Percentiles rank a stretch among this genome's conserved stretches.
Evolutionary conservation across 2,888 invertebrate genomes (phyloP).

Genomic region (Cantharis nigra): DNA sequence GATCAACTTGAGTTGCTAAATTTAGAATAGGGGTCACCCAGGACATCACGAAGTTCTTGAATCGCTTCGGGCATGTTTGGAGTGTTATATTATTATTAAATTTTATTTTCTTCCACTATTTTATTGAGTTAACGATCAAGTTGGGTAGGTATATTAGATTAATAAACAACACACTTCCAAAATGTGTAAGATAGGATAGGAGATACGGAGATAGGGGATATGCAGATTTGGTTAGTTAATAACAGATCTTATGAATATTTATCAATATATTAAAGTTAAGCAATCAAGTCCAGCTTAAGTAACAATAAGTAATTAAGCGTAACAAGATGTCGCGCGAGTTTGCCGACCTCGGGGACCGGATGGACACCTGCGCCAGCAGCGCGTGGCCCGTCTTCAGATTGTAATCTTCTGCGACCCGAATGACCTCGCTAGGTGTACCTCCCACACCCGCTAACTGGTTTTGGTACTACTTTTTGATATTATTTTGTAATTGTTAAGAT

Average conservation of each 20-base stretch:
- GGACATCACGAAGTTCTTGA: conserved; percentile 5
- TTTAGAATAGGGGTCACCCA: conserved; percentile 18
- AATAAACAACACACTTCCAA: conserved; percentile 7
- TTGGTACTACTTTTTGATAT: conserved; percentile 37
- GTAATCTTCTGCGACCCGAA: conserved; percentile 49
- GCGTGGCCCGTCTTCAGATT: conserved; percentile 53
- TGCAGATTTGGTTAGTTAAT: conserved; percentile 15
- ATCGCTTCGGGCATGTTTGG: neutral
- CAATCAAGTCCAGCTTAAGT: conserved; percentile 43
- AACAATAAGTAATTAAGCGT: conserved; percentile 54
- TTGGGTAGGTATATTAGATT: neutral
- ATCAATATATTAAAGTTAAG: conserved; percentile 37
- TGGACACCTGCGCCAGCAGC: conserved; percentile 53
- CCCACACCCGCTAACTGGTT: conserved; percentile 50
- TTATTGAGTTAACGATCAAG: neutral
- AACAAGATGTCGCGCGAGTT: conserved; percentile 51
- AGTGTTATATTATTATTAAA: neutral
- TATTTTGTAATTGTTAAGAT: conserved; percentile 19
- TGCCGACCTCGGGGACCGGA: conserved; percentile 40
- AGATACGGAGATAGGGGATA: conserved; percentile 12
- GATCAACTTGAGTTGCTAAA: conserved; percentile 14
- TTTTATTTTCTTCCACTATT: neutral
- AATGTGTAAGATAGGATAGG: conserved; percentile 1
- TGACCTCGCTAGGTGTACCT: conserved; percentile 50
- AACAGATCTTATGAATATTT: conserved; percentile 45